These are phyloP conservation scores for Ibycter americanus DNA, from an alignment of 2,797 vertebrate genomes.

Conservation along the genomic window DNA sequence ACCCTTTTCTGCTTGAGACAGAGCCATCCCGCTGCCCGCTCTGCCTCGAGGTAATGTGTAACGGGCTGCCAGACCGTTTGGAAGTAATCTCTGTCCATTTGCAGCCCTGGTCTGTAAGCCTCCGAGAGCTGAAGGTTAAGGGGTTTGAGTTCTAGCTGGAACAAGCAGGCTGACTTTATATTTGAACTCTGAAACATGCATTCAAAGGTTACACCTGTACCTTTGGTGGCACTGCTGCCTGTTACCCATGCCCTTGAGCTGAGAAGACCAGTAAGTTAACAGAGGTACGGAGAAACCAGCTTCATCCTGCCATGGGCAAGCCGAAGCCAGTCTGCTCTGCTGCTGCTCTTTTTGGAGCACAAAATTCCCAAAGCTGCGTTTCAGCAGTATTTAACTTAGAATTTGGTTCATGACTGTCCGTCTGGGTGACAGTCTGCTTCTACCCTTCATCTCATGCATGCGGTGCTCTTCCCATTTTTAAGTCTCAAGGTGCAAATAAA, in stretches of 20 bases:
- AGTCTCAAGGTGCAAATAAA: not conserved
- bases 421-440: not conserved
- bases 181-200: not conserved
- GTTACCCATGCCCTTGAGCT: not conserved
- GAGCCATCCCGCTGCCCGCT: not conserved
- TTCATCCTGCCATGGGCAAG: not conserved
- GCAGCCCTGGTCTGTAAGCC: not conserved
- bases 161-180: not conserved
- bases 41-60: not conserved
- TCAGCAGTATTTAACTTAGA: not conserved
- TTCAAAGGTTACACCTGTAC: not conserved
- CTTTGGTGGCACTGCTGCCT: not conserved
- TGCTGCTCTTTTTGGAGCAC: constrained; percentile 14
- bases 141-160: not conserved
- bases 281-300: not conserved
- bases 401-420: not conserved
- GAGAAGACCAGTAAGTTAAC: not conserved
- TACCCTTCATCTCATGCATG: not conserved
- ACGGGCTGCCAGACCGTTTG: not conserved
- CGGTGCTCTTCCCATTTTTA: accelerated
- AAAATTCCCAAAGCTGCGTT: not conserved
- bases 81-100: not conserved
- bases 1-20: not conserved
- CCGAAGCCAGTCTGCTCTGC: not conserved
- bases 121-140: not conserved